These are phyloP conservation scores for Lasioglossum leucozonium DNA, from an alignment of 2,888 invertebrate genomes.

Conservation along the genomic window DNA sequence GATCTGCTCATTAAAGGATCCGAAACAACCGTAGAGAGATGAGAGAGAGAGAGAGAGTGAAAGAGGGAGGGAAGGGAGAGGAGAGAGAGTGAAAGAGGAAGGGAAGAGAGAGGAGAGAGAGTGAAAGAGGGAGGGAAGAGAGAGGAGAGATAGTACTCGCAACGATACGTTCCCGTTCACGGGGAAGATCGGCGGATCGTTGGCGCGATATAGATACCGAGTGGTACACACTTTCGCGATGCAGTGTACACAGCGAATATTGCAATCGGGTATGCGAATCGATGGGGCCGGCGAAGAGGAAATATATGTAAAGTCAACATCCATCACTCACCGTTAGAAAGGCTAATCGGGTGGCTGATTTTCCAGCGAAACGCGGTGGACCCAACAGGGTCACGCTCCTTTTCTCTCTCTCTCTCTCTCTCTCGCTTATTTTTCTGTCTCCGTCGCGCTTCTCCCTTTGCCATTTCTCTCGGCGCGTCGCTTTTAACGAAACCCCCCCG, in stretches of 20 bases:
- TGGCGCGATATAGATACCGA: conserved; percentile 63
- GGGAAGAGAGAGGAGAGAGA: no score
- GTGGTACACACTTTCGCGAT: conserved; percentile 62
- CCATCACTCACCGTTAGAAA: conserved; percentile 75
- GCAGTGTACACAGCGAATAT: conserved; percentile 72
- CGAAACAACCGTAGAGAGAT: conserved; percentile 30
- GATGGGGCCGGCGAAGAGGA: conserved; percentile 70
- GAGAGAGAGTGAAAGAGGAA: background rate
- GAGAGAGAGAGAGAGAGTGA: background rate
- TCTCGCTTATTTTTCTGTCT: background rate
- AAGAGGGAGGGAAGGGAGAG: background rate
- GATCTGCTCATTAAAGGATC: conserved; percentile 48
- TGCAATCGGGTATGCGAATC: conserved; percentile 71
- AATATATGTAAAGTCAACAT: conserved; percentile 77
- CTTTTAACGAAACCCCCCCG: conserved; percentile 21
- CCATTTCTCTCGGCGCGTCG: conserved; percentile 18
- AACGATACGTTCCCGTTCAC: conserved; percentile 42
- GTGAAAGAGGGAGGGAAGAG: background rate
- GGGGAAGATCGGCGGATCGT: conserved; percentile 51
- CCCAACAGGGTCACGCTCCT: conserved; percentile 32
- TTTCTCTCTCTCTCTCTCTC: background rate
- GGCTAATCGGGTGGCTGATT: conserved; percentile 72
- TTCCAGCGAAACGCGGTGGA: conserved; percentile 60
- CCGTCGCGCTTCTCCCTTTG: background rate
- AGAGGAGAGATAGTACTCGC: conserved; percentile 2